Evolutionary conservation across 2,888 invertebrate species (phyloP).

Genomic region (Prenolepis imparis): DNA sequence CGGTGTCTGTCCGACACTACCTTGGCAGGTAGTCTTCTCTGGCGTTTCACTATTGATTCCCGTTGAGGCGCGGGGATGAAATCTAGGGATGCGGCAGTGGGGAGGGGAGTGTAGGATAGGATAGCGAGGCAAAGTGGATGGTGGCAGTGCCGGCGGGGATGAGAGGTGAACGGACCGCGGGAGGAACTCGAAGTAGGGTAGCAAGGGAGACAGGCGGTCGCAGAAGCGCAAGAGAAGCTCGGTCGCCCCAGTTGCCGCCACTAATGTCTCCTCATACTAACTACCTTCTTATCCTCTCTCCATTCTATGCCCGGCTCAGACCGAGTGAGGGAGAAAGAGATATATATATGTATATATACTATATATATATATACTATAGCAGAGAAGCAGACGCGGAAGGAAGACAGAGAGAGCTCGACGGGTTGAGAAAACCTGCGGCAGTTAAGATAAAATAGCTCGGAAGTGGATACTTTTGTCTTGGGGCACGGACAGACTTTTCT

Average conservation of each 20-base stretch:
- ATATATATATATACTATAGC: constrained; percentile 1
- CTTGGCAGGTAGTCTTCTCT: constrained; percentile 66
- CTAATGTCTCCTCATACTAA: constrained; percentile 82
- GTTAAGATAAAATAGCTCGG: constrained; percentile 79
- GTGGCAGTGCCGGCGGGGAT: constrained; percentile 27
- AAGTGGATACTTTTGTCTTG: constrained; percentile 77
- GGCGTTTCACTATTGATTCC: constrained; percentile 79
- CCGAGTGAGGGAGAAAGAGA: constrained; percentile 34
- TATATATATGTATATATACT: constrained; percentile 5
- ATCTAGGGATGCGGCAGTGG: constrained; percentile 52
- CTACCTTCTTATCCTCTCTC: constrained; percentile 80
- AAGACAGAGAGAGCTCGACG: constrained; percentile 49
- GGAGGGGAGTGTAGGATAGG: constrained; percentile 42
- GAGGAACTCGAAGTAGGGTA: constrained; percentile 55
- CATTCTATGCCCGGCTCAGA: constrained; percentile 56
- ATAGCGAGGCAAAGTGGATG: constrained; percentile 51
- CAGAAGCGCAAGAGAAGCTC: constrained; percentile 69
- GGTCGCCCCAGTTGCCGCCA: constrained; percentile 78
- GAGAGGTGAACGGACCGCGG: constrained; percentile 49
- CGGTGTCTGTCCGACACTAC: constrained; percentile 57
- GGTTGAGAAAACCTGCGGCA: constrained; percentile 74
- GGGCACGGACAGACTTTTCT: constrained; percentile 67
- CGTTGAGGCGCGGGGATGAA: constrained; percentile 67
- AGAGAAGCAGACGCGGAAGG: constrained; percentile 20
- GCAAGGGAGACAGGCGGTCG: constrained; percentile 60